A percentile compares a stretch with the other conserved stretches of the same genome.
These are phyloP conservation scores for Mormyrops attenuatus DNA, from an alignment of 2,797 vertebrate species.

Conservation along the genomic window DNA sequence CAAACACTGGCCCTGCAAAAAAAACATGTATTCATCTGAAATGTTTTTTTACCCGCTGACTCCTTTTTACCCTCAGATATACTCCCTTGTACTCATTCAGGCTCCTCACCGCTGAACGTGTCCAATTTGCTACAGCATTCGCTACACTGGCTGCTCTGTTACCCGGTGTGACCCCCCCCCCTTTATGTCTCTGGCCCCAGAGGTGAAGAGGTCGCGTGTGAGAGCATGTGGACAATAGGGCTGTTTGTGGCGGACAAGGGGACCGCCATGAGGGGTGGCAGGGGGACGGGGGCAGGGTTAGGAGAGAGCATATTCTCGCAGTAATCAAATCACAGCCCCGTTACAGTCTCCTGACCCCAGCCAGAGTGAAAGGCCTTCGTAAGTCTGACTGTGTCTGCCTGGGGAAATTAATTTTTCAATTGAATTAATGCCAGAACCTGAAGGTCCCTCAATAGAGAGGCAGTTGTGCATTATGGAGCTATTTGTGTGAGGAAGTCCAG, in stretches of 20 bases:
- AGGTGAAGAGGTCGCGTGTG: not conserved
- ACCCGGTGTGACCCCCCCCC: not conserved
- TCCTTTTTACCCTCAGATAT: not conserved
- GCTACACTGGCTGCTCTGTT: not conserved
- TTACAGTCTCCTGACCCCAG: constrained; percentile 5
- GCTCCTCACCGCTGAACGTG: not conserved
- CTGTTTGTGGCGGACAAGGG: not conserved
- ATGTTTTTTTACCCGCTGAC: not conserved
- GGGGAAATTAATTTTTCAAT: constrained; percentile 20
- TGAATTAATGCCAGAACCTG: constrained; percentile 15
- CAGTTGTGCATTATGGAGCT: constrained; percentile 7
- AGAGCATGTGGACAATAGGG: not conserved
- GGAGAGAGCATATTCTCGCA: not conserved
- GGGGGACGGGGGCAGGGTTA: not conserved
- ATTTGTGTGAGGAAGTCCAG: not conserved
- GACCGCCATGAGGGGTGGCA: not conserved
- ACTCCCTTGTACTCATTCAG: not conserved
- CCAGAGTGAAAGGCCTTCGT: not conserved
- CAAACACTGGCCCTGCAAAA: not conserved
- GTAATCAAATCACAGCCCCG: constrained; percentile 8
- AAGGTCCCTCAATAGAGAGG: constrained; percentile 1
- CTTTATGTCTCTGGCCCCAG: not conserved
- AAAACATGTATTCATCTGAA: not conserved
- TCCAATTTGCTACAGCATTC: not conserved
- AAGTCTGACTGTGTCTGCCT: not conserved